Base-by-base conservation (phyloP, 2,797 vertebrate genomes). In the Notolepis coatsorum region DNA sequence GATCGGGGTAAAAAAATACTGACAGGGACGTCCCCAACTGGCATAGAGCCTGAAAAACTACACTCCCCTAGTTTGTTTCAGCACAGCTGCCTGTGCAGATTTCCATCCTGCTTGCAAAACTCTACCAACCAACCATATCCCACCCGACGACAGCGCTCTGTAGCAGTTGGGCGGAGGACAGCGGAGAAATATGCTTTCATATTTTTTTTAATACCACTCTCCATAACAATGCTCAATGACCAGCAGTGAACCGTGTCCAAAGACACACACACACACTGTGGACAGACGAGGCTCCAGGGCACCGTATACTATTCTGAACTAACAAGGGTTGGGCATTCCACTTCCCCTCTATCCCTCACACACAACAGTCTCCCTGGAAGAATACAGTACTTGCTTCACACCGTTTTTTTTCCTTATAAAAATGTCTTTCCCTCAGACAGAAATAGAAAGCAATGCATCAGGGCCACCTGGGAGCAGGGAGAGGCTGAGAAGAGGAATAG, bases 401-500 rank as follows among this genome's bases (percentile, higher is more conserved):
- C 63, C n/a, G n/a, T n/a, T n/a, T n/a, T 55, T 51, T 54, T 8
- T 20, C 12, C 13, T n/a, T 24, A 35, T 5, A 56, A 65, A 77
- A 39, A n/a, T 4, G 73, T 54, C 23, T 60, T 63, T 74, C 50
- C 74, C 66, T 56, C 35, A 20, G 28, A 73, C 52, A 59, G 58
- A 81, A 74, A 77, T 68, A 63, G 57, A 24, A 5, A 15, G 30
- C n/a, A n/a, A 51, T 20, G 10, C 47, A 73, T 63, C 51, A 35
- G 7, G 24, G 20, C 31, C 35, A 61, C 59, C 53, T 65, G 43
- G 28, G 38, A 50, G 27, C 38, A 17, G 35, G n/a, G 56, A 56
- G 63, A 47, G 27, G 57, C 55, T 46, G 27, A 57, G 35, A 52
- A 64, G 38, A 24, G 61, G 38, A 24, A 3, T 63, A 47, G 17